A percentile compares a stretch with the other conserved stretches of the same genome.
phyloP scores from a whole-genome alignment of 2,797 vertebrate genomes.

The Rhynchonycteris naso region DNA sequence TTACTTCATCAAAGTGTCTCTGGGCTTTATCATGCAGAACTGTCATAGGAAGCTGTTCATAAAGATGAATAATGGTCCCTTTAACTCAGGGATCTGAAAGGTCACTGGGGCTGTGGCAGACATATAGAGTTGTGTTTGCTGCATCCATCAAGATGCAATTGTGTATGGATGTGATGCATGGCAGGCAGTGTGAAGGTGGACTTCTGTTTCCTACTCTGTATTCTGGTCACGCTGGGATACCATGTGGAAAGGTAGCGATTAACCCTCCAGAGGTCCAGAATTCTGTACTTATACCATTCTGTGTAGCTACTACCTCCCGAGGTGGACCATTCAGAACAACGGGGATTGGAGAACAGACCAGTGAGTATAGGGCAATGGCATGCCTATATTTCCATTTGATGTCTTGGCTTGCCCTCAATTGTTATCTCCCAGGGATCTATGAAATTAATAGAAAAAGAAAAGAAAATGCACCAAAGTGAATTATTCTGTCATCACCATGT shows the following conservation, averaged over 20 bases:
- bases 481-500: neutral
- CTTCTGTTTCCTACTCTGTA: neutral
- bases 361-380: neutral
- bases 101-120: constrained; percentile 49
- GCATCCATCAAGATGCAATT: constrained; percentile 57
- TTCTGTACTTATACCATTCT: neutral
- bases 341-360: neutral
- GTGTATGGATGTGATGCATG: constrained; percentile 50
- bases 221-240: constrained; percentile 17
- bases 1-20: constrained; percentile 75
- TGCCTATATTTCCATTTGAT: constrained; percentile 12
- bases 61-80: constrained; percentile 69
- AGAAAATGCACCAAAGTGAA: constrained; percentile 25
- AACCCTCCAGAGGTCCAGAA: neutral
- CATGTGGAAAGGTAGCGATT: neutral
- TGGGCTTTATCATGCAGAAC: constrained; percentile 64
- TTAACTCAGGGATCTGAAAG: constrained; percentile 72
- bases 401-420: neutral
- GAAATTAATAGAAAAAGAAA: neutral
- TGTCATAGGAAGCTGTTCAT: constrained; percentile 56
- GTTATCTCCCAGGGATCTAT: neutral
- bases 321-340: neutral
- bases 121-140: constrained; percentile 62
- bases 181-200: constrained; percentile 22
- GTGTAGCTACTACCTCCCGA: neutral